phyloP scores from a whole-genome alignment of 1,140 invertebrate genomes.

The Rhynchophorus ferrugineus region DNA sequence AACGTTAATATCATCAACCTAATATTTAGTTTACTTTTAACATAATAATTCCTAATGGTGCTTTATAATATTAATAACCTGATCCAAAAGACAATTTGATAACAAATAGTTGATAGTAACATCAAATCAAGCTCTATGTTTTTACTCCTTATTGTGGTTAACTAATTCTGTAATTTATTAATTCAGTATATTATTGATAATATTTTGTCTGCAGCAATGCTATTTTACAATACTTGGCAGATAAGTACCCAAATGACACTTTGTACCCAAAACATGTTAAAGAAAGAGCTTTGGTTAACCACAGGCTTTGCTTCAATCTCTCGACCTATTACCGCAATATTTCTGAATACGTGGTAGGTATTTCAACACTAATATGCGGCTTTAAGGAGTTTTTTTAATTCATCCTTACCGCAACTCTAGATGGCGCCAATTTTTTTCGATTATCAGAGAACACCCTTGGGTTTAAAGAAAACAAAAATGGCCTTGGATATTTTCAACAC shows the following conservation, averaged over 20 bases:
- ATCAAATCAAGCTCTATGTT: too few relatives aligned
- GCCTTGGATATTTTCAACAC: constrained; percentile 59
- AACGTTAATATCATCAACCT: too few relatives aligned
- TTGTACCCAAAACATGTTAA: constrained; percentile 63
- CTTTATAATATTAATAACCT: too few relatives aligned
- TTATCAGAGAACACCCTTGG: constrained; percentile 55
- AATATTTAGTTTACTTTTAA: too few relatives aligned
- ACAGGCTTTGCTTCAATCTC: constrained; percentile 67
- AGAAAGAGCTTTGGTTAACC: constrained; percentile 63
- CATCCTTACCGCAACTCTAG: constrained; percentile 36
- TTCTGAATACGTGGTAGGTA: constrained; percentile 44
- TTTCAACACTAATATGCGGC: neutral
- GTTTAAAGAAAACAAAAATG: constrained; percentile 57
- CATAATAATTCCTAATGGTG: too few relatives aligned
- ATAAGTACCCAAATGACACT: constrained; percentile 56
- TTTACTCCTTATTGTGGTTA: too few relatives aligned
- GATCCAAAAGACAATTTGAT: too few relatives aligned
- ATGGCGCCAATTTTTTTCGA: constrained; percentile 66
- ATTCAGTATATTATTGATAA: too few relatives aligned
- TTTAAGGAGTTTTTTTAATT: constrained; percentile 7
- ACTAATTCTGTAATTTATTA: too few relatives aligned
- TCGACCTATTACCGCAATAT: constrained; percentile 66
- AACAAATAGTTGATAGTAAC: too few relatives aligned
- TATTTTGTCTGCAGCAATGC: constrained; percentile 63
- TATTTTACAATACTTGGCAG: constrained; percentile 68